Conservation (phyloP, 2,797 vertebrate genomes). For the Sebastes wilsoni region DNA sequence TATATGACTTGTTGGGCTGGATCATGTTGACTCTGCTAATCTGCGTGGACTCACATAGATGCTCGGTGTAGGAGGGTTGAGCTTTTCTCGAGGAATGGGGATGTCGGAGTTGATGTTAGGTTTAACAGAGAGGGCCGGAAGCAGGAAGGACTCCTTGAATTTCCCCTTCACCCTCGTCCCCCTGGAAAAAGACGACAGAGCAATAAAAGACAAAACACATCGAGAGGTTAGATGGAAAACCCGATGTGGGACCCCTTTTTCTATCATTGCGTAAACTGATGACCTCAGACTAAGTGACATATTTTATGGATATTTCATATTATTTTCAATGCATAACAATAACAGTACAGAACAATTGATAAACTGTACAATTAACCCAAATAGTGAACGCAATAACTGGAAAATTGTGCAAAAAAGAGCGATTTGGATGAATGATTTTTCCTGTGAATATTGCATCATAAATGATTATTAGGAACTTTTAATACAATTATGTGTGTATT, state of each 20-base stretch:
- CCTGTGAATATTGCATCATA: neutral
- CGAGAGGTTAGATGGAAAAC: neutral
- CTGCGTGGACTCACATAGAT: constrained; percentile 87
- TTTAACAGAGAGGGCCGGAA: constrained; percentile 88
- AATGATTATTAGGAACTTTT: neutral
- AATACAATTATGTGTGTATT: neutral
- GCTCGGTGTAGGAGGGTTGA: constrained; percentile 93
- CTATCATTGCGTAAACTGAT: neutral
- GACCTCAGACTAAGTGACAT: too few relatives aligned
- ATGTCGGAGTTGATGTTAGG: constrained; percentile 77
- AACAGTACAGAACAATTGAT: too few relatives aligned
- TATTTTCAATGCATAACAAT: too few relatives aligned
- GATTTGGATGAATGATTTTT: too few relatives aligned
- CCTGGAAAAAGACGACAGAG: constrained; percentile 61
- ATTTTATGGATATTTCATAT: too few relatives aligned
- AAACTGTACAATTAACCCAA: too few relatives aligned
- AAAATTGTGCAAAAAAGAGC: too few relatives aligned
- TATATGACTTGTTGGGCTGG: neutral
- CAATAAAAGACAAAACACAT: neutral
- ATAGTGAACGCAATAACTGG: too few relatives aligned
- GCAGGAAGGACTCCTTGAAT: constrained; percentile 89
- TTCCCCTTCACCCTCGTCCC: constrained; percentile 84
- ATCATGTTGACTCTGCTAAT: neutral
- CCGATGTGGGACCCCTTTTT: neutral
- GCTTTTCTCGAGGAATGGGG: constrained; percentile 88